Evolutionary conservation across 2,113 vertebrate species (phyloP), one percentile per base, ranked within the genome.

Genomic region (Hyperopisus bebe): DNA sequence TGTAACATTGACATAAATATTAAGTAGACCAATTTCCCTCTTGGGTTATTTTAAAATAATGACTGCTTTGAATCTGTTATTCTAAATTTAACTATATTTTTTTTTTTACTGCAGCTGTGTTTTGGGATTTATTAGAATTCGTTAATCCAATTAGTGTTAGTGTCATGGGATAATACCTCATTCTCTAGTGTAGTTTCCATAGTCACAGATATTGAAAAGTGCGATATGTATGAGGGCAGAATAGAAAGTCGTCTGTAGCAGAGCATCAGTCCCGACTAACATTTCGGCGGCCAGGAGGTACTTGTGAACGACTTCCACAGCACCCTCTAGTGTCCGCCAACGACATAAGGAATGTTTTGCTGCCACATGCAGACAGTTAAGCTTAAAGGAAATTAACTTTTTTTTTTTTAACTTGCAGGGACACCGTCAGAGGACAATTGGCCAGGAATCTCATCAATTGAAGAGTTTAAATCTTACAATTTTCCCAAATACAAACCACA

Each of bases 401-500:
- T 17, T 55, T 90, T 19, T 53, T 90, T 80, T 51, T 39, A 91
- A 93, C 90, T 92, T 83, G 88, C 93, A 99, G 98, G 98, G 93
- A 98, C 98, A 77, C 98, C 98, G 5, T 96, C 96, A 92, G 98
- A 99, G 93, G 98, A 99, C 92, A 99, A 96, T 87, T 99, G 98
- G 98, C 96, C 98, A 24, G 97, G 98, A 92, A 97, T 99, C 96
- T 97, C 95, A 92, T 97, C 98, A 93, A 97, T 98, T 90, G 98
- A 99, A 88, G 98, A 99, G 92, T 99, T 99, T 93, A 98, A 98
- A 94, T 98, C 98, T 92, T 98, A 99, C 95, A 99, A 96, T 92
- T 99, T 99, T 89, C 98, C 98, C 88, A 99, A 99, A 94, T 99
- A 99, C 91, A 99, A 99, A 92, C 96, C 97, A 21, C 98, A 99